Base-by-base conservation (phyloP, 2,888 invertebrate genomes). In the Tetrapedia diversipes region DNA sequence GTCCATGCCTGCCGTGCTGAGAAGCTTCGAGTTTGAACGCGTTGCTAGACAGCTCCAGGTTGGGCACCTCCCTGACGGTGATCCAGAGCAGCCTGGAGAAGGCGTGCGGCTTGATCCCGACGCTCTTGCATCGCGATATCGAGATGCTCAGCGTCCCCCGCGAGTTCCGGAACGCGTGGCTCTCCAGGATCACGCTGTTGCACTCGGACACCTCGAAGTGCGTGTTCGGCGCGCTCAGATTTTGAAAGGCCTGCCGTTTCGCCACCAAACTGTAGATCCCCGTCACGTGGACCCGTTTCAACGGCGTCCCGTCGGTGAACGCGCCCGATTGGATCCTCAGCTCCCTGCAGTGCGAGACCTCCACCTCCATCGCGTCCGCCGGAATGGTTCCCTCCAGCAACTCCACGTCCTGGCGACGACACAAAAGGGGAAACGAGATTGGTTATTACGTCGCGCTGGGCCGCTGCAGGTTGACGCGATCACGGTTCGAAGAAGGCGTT, bases 71-170 rank as follows among this genome's bases (percentile, higher is more conserved):
- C 72, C 88, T 92, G 79, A 96, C 93, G 67, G 91, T 93, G 88
- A 95, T 93, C 74, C 93, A 93, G 56, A 94, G 92, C 37, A 96
- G 92, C 93, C 95, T 94, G 41, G 95, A 94, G 87, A 96, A 95
- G 0, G 95, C 94, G 56, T 93, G 93, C 24, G 94, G 93, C 85
- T 94, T 94, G 77, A 96, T 92, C 24, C 93, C 92, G 16, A 95
- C 94, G 84, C 92, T 92, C 69, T 92, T 92, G 87, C 94, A 94
- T 76, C 93, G 92, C 61, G 92, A 92, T 86, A 96, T 94, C 76
- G 93, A 93, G 41, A 94, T 94, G 67, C 94, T 93, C 66, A 95
- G 92, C 41, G 95, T 94, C 70, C 95, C 95, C 91, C 93, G 93
- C 71, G 94, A 93, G 77, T 94, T 94, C 85, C 93, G 93, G 88